Percentiles rank a stretch among this genome's conserved stretches.
phyloP scores from a whole-genome alignment of 1,140 invertebrate species.

The Ectropis grisescens region DNA sequence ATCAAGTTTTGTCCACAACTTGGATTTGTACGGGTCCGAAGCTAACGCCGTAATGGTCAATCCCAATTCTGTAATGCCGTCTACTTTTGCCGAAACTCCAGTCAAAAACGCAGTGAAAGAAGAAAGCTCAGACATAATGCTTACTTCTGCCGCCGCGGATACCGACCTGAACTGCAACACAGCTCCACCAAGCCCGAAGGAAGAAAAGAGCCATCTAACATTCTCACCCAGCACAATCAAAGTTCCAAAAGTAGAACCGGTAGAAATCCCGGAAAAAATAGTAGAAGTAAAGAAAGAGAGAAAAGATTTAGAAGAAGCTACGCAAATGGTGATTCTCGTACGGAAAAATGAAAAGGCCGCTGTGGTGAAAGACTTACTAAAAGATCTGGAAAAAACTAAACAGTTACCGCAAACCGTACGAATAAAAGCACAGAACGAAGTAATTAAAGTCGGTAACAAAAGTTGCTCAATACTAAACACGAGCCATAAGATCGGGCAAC shows the following conservation, averaged over 20 bases:
- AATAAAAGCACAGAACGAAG: conserved; percentile 58
- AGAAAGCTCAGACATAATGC: conserved; percentile 57
- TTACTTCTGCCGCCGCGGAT: conserved; percentile 52
- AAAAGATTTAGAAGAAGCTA: conserved; percentile 56
- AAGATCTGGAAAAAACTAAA: conserved; percentile 54
- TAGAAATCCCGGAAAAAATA: conserved; percentile 26
- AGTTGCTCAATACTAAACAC: conserved; percentile 65
- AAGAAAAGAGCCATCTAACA: conserved; percentile 75
- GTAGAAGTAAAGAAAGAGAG: conserved; percentile 45
- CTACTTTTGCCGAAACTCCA: conserved; percentile 73
- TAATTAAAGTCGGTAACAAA: conserved; percentile 61
- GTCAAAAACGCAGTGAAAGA: conserved; percentile 60
- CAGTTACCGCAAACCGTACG: conserved; percentile 35
- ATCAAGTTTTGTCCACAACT: conserved; percentile 77
- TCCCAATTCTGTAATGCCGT: conserved; percentile 80
- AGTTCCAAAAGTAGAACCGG: conserved; percentile 59
- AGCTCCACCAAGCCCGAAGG: conserved; percentile 61
- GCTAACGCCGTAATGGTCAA: conserved; percentile 83
- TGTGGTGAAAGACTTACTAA: conserved; percentile 72
- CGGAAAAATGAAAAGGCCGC: conserved; percentile 60
- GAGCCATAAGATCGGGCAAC: conserved; percentile 56
- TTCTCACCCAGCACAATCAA: conserved; percentile 77
- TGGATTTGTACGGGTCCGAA: conserved; percentile 81
- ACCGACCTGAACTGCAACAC: conserved; percentile 41
- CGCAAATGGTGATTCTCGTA: conserved; percentile 61